These are phyloP conservation scores for Enteromius trimaculatus DNA, from an alignment of 2,797 vertebrate species.

Conservation along the genomic window DNA sequence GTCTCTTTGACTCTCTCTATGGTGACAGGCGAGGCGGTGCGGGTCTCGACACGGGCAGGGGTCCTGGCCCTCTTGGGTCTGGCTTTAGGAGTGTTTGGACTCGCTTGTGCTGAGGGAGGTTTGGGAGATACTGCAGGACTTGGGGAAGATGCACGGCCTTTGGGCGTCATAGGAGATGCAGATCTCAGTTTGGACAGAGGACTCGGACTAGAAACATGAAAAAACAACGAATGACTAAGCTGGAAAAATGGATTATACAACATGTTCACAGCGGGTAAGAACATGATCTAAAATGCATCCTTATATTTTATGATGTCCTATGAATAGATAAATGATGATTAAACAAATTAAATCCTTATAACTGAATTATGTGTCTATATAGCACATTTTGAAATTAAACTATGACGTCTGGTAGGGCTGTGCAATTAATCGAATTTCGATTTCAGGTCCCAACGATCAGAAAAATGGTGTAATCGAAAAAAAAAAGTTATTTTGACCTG, in stretches of 20 bases:
- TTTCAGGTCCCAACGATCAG: too few species aligned
- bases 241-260: neutral
- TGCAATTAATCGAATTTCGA: too few species aligned
- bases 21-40: constrained; percentile 71
- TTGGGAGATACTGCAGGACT: constrained; percentile 75
- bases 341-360: neutral
- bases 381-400: neutral
- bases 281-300: neutral
- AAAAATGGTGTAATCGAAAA: too few species aligned
- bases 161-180: constrained; percentile 81
- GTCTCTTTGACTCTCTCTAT: constrained; percentile 68
- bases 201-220: constrained; percentile 73
- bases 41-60: constrained; percentile 70
- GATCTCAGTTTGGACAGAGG: constrained; percentile 83
- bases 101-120: constrained; percentile 71
- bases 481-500: too few species aligned
- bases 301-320: neutral
- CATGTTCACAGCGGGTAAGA: neutral
- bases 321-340: neutral
- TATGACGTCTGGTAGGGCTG: neutral
- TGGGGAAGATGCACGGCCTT: constrained; percentile 79
- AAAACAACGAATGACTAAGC: constrained; percentile 34
- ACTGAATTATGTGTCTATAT: neutral
- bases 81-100: constrained; percentile 81
- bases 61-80: constrained; percentile 80